These are phyloP conservation scores for Antedon bifida DNA, from an alignment of 35 echinoderm and acorn worm genomes.

Conservation along the genomic window DNA sequence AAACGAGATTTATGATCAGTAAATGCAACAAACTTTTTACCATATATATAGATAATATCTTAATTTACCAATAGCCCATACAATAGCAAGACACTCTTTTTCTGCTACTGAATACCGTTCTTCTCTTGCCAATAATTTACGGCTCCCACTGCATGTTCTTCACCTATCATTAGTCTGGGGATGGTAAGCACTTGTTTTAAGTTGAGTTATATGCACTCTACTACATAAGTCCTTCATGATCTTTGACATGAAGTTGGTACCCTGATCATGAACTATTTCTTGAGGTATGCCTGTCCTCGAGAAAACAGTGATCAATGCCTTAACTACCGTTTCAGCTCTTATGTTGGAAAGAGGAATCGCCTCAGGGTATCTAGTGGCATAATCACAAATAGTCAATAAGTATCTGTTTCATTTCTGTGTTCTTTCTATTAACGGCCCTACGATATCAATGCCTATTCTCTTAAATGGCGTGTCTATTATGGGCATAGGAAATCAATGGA, in stretches of 20 bases:
- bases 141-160: neutral
- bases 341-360: conserved; percentile 2
- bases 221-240: conserved; percentile 13
- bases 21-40: neutral
- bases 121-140: neutral
- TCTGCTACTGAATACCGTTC: neutral
- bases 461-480: neutral
- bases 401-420: neutral
- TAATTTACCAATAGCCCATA: neutral
- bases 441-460: neutral
- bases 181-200: conserved; percentile 24
- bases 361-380: conserved; percentile 1
- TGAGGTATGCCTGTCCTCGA: conserved; percentile 5
- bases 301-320: conserved; percentile 19
- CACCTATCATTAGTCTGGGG: conserved; percentile 4
- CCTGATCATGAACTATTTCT: conserved; percentile 22
- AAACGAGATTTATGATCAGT: neutral
- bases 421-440: neutral
- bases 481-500: conserved; percentile 1
- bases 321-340: conserved; percentile 14
- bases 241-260: conserved; percentile 24
- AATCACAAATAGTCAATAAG: neutral
- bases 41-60: conserved; percentile 8
- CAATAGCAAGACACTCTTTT: neutral
- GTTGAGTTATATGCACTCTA: conserved; percentile 1